A percentile compares a stretch with the other conserved stretches of the same genome.
Conservation (phyloP, 2,113 vertebrate genomes). For the Pholis gunnellus region DNA sequence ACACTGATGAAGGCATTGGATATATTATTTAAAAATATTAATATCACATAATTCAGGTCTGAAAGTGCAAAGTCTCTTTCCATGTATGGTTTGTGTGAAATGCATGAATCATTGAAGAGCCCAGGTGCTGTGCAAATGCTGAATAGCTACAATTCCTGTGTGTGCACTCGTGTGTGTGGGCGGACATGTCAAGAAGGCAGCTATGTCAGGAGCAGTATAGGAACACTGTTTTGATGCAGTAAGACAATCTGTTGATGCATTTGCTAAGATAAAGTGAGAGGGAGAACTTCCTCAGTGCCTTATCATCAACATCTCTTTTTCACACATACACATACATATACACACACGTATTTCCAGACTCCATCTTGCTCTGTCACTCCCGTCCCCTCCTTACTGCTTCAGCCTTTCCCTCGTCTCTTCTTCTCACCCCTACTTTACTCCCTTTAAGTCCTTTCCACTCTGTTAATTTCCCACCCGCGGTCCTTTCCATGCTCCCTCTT, state of each 20-base stretch:
- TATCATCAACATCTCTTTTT: conserved; percentile 9
- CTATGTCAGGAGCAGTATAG: conserved; percentile 49
- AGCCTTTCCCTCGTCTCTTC: conserved; percentile 11
- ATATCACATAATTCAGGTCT: conserved; percentile 4
- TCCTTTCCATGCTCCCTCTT: conserved; percentile 14
- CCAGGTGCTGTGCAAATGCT: conserved; percentile 14
- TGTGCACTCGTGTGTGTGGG: not conserved
- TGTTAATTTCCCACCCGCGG: conserved; percentile 59
- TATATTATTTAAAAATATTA: not conserved
- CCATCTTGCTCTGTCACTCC: conserved; percentile 25
- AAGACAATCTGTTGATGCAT: conserved; percentile 61
- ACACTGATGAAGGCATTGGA: not conserved
- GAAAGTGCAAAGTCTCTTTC: not conserved
- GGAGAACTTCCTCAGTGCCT: conserved; percentile 24
- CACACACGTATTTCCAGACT: not conserved
- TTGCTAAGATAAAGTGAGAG: conserved; percentile 28
- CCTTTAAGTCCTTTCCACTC: conserved; percentile 56
- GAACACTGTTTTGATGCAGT: conserved; percentile 41
- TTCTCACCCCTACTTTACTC: conserved; percentile 34
- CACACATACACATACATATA: not conserved
- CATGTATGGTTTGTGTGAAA: conserved; percentile 20
- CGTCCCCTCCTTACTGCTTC: not conserved
- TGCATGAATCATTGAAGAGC: conserved; percentile 31
- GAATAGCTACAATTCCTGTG: not conserved
- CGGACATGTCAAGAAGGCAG: conserved; percentile 26